These are phyloP conservation scores for Osedax fenrisi DNA, from an alignment of 2,888 invertebrate species.

Conservation along the genomic window DNA sequence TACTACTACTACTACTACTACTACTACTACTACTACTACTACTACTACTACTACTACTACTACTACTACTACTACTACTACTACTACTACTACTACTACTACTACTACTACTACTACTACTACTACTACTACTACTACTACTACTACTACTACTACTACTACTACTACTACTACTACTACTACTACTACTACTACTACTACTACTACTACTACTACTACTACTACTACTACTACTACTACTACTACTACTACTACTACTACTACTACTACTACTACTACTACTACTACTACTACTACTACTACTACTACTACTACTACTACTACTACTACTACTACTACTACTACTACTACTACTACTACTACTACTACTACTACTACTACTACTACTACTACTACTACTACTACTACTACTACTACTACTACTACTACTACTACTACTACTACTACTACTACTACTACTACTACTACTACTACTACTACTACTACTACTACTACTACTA, in stretches of 20 bases:
- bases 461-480: too few relatives aligned
- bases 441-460: too few relatives aligned
- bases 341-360: slow-evolving; percentile 2
- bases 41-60: background rate
- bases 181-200: slow-evolving; percentile 9
- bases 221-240: slow-evolving; percentile 7
- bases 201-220: slow-evolving; percentile 2
- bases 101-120: background rate
- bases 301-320: too few relatives aligned
- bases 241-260: slow-evolving; percentile 17
- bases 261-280: slow-evolving; percentile 18
- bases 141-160: slow-evolving; percentile 7
- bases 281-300: too few relatives aligned
- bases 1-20: slow-evolving; percentile 9
- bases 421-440: too few relatives aligned
- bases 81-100: background rate
- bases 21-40: too few relatives aligned
- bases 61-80: background rate
- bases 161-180: slow-evolving; percentile 15
- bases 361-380: slow-evolving; percentile 2
- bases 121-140: background rate
- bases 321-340: slow-evolving; percentile 2
- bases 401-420: too few relatives aligned
- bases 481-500: too few relatives aligned
- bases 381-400: slow-evolving; percentile 2